These are phyloP conservation scores for Drosophila melanosoma DNA, from an alignment of 2,888 invertebrate species.

Conservation along the genomic window DNA sequence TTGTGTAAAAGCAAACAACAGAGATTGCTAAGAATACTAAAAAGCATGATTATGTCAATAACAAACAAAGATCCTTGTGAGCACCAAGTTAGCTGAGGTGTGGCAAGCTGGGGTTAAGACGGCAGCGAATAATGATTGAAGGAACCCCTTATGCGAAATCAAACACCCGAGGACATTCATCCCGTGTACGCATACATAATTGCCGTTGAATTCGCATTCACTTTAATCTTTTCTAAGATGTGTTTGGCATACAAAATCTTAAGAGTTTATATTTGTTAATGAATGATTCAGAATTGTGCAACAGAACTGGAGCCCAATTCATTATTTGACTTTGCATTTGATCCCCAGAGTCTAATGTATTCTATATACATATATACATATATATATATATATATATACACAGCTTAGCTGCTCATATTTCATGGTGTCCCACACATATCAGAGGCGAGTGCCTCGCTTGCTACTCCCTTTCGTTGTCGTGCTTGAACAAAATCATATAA, in stretches of 20 bases:
- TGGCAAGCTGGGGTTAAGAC: not conserved
- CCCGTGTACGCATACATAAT: constrained; percentile 64
- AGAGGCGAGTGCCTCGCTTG: not conserved
- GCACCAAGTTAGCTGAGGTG: not conserved
- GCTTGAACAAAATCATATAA: constrained; percentile 37
- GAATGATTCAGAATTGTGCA: constrained; percentile 63
- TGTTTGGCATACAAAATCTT: constrained; percentile 37
- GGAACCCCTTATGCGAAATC: constrained; percentile 57
- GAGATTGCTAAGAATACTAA: constrained; percentile 50
- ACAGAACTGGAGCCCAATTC: constrained; percentile 30
- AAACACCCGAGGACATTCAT: constrained; percentile 57
- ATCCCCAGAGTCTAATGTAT: constrained; percentile 1
- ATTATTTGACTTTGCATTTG: constrained; percentile 34
- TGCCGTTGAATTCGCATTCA: constrained; percentile 62
- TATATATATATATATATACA: not conserved
- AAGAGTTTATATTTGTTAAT: constrained; percentile 49
- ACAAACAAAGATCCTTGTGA: constrained; percentile 8
- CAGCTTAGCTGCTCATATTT: constrained; percentile 28
- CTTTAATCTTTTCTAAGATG: constrained; percentile 66
- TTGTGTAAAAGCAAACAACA: constrained; percentile 68
- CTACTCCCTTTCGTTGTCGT: not conserved
- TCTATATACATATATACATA: not conserved
- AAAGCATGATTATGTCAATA: constrained; percentile 44
- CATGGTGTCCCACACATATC: constrained; percentile 14
- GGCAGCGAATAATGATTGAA: constrained; percentile 53